Conservation (phyloP, 1,140 invertebrate genomes). For the Anastatus disparis region DNA sequence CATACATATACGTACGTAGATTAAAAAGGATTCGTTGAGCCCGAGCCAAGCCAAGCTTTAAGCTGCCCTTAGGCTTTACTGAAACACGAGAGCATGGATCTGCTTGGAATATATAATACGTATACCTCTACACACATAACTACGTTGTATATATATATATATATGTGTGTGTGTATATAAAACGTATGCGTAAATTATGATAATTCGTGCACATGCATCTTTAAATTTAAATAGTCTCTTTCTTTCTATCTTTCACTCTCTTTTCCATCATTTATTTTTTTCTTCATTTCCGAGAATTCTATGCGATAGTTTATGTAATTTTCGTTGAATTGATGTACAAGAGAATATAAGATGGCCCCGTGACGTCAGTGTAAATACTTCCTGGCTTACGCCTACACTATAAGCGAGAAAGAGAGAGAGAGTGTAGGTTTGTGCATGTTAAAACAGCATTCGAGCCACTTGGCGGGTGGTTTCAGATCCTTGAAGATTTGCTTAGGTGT, state of each 20-base stretch:
- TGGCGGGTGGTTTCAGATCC: slow-evolving; percentile 10
- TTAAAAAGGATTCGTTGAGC: slow-evolving; percentile 44
- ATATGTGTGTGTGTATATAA: too few relatives aligned
- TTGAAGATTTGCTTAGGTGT: slow-evolving; percentile 26
- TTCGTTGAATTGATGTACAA: neutral
- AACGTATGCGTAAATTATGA: too few relatives aligned
- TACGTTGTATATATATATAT: neutral
- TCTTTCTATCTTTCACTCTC: too few relatives aligned
- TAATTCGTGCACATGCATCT: too few relatives aligned
- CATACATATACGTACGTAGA: slow-evolving; percentile 44
- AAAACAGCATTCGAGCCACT: neutral
- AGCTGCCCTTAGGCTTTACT: slow-evolving; percentile 39
- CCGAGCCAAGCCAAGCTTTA: slow-evolving; percentile 7
- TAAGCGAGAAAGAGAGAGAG: neutral
- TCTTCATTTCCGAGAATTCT: neutral
- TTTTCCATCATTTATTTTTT: too few relatives aligned
- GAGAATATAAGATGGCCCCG: too few relatives aligned
- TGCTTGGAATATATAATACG: slow-evolving; percentile 42
- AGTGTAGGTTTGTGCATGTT: too few relatives aligned
- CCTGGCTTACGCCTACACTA: slow-evolving; percentile 9
- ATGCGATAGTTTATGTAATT: slow-evolving; percentile 16
- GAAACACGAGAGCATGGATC: slow-evolving; percentile 41
- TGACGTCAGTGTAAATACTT: neutral
- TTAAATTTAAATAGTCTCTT: too few relatives aligned
- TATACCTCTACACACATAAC: neutral